These are phyloP conservation scores for Pogoniulus pusillus DNA, from an alignment of 2,797 vertebrate genomes.

Conservation along the genomic window DNA sequence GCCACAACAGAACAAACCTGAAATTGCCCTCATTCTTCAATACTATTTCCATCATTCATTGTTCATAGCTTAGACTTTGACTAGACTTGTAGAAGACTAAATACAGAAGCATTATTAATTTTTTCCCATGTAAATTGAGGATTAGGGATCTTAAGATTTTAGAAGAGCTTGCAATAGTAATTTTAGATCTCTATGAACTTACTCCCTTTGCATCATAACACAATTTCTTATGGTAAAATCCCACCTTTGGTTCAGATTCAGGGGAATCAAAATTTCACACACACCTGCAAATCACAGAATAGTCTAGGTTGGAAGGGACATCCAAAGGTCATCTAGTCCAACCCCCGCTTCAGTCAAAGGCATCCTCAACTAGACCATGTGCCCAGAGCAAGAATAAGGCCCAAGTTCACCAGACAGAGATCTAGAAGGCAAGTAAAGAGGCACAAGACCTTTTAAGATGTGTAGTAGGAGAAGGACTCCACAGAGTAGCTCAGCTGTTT, in stretches of 20 bases:
- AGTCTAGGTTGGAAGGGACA: no score
- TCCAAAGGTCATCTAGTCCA: no score
- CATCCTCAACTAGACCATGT: no score
- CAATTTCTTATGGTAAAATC: background rate
- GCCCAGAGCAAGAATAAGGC: background rate
- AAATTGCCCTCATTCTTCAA: background rate
- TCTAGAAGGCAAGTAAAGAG: background rate
- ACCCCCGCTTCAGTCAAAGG: no score
- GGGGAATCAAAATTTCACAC: background rate
- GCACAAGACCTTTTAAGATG: background rate
- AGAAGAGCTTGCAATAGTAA: background rate
- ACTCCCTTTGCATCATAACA: background rate
- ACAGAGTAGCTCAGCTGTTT: background rate
- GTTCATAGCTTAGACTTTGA: background rate
- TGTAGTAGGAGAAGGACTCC: background rate
- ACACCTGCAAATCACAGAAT: background rate
- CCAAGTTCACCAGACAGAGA: background rate
- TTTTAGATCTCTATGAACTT: background rate
- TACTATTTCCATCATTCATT: background rate
- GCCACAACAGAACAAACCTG: background rate
- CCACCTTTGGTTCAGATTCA: background rate
- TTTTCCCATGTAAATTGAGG: background rate
- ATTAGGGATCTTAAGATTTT: background rate
- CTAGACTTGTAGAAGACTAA: background rate
- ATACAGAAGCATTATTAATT: background rate